These are phyloP conservation scores for Aptenodytes patagonicus DNA, from an alignment of 2,113 vertebrate species.

Conservation along the genomic window DNA sequence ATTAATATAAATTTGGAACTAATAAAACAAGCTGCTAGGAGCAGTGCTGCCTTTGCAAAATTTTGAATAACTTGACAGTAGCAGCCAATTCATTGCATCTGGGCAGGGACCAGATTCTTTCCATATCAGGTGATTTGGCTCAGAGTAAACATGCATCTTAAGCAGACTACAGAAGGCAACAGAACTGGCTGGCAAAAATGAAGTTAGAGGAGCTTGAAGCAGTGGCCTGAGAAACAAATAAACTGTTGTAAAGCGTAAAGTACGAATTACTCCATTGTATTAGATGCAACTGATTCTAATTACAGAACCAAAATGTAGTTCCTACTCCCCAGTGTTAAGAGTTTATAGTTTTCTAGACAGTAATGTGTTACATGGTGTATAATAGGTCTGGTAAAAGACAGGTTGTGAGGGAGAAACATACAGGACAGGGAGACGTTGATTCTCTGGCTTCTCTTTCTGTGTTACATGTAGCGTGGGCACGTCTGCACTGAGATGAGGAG, in stretches of 20 bases:
- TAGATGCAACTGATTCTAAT: not conserved
- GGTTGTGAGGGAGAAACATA: not conserved
- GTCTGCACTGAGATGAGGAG: not conserved
- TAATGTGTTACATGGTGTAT: not conserved
- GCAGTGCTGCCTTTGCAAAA: constrained; percentile 30
- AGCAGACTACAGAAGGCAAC: not conserved
- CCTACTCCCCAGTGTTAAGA: not conserved
- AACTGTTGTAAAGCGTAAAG: not conserved
- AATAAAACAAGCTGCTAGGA: constrained; percentile 47
- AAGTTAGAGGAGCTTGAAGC: not conserved
- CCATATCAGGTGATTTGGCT: not conserved
- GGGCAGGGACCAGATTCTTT: not conserved
- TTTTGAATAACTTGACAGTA: constrained; percentile 11
- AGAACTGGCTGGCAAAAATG: not conserved
- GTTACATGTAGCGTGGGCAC: not conserved
- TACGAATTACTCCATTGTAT: not conserved
- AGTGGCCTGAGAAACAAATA: not conserved
- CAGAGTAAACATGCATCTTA: not conserved
- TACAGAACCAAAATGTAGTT: not conserved
- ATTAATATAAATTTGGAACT: constrained; percentile 50
- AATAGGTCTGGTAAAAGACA: not conserved
- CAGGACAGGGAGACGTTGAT: not conserved
- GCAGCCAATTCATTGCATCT: not conserved
- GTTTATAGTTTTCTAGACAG: not conserved
- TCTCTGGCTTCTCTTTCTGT: not conserved